These are phyloP conservation scores for Plusia festucae DNA, from an alignment of 2,888 invertebrate genomes.

Conservation along the genomic window DNA sequence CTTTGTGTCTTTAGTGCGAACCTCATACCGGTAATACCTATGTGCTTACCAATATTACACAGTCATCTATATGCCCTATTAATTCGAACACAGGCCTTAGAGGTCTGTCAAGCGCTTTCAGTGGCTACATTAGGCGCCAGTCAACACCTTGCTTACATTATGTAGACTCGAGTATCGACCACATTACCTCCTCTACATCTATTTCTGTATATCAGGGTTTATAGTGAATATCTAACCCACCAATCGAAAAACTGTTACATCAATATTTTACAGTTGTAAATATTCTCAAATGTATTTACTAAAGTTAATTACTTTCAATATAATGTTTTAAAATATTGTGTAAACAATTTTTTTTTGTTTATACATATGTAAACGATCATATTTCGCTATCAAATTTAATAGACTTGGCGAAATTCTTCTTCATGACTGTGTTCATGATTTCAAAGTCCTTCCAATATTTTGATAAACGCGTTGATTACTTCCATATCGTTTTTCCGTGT, in stretches of 20 bases:
- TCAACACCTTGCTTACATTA: background rate
- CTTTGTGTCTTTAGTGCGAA: background rate
- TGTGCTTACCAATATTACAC: background rate
- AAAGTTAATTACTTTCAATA: no score
- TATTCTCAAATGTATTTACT: no score
- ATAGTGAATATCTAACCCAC: background rate
- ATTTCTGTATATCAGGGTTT: background rate
- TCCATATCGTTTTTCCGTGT: background rate
- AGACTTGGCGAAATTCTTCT: background rate
- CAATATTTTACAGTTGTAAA: no score
- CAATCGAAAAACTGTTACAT: background rate
- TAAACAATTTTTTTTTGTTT: no score
- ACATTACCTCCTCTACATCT: background rate
- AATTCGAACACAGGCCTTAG: background rate
- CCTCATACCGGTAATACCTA: background rate
- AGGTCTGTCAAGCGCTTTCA: background rate
- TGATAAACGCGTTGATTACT: background rate
- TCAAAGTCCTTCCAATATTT: background rate
- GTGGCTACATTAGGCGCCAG: background rate
- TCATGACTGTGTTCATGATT: background rate
- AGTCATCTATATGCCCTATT: background rate
- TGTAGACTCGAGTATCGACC: background rate
- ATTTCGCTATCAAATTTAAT: background rate
- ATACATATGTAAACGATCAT: no score
- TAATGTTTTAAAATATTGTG: no score